Evolutionary conservation across 2,888 invertebrate genomes (phyloP), one percentile per base, ranked within the genome.

Genomic region (Temnothorax ravouxi): DNA sequence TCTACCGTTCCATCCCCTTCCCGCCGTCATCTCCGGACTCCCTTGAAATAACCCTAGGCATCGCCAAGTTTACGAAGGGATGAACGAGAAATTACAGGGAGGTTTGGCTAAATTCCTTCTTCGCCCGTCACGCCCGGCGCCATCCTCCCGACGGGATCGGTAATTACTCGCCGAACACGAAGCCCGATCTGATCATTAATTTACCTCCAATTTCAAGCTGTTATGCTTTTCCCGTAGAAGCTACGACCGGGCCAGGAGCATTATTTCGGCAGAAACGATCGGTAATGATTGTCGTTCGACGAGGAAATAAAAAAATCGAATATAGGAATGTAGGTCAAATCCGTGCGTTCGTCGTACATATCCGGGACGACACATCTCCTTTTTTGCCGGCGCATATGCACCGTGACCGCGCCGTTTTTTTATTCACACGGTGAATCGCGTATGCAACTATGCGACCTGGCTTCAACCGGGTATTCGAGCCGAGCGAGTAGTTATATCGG

Each of bases 61-160:
- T 77, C 88, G 85, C 83, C 87, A 89, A 92, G 88, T 92, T 93
- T 91, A 89, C 88, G 64, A 86, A 88, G 91, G 89, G 92, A 92
- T 91, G 90, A 90, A 91, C 91, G 90, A 92, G 92, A 93, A 93
- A 93, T 93, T 93, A 93, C 90, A 92, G 91, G 87, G 89, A 84
- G 89, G 91, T 91, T 91, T 88, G 88, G 91, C 87, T 88, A 86
- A 92, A 91, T 91, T 92, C 91, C 88, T 91, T 89, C 90, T 89
- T 88, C 87, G 86, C 87, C 66, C 83, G 80, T 61, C 84, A 79
- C 71, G 67, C 38, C 79, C 80, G 56, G 74, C 75, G 47, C 74
- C 74, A 84, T 79, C 76, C 81, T 62, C 87, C 88, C 83, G 79
- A 61, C 59, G 88, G 91, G 88, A 92, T 91, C 89, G 91, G 89